Evolutionary conservation across 2,113 vertebrate genomes (phyloP).

Genomic region (Malaclemys terrapin): DNA sequence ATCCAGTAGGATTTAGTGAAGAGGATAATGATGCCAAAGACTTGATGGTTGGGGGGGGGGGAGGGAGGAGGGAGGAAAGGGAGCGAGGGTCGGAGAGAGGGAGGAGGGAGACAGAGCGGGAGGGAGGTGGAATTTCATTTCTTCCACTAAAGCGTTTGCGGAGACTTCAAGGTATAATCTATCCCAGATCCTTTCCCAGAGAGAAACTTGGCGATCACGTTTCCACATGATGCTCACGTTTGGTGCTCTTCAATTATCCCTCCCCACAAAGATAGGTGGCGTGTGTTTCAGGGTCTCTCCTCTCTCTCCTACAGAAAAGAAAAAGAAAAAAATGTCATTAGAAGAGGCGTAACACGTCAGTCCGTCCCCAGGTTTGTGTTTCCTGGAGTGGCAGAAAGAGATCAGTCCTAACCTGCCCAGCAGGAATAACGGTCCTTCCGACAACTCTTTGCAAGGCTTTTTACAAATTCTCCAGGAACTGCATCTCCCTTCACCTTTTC

Average conservation of each 20-base stretch:
- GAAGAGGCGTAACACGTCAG: conserved; percentile 99
- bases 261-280: conserved; percentile 99
- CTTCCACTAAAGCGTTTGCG: conserved; percentile 87
- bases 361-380: conserved; percentile 99
- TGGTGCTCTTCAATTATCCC: conserved; percentile 99
- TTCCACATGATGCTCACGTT: conserved; percentile 99
- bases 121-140: conserved; percentile 89
- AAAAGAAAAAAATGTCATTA: conserved; percentile 99
- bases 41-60: conserved; percentile 54
- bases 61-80: background rate
- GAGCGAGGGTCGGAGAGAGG: background rate
- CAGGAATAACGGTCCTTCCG: conserved; percentile 99
- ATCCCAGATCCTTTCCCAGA: conserved; percentile 94
- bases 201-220: conserved; percentile 93
- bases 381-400: conserved; percentile 99
- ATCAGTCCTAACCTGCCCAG: conserved; percentile 99
- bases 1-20: conserved; percentile 80
- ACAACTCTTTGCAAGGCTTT: conserved; percentile 93
- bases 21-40: conserved; percentile 78
- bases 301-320: conserved; percentile 93
- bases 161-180: conserved; percentile 93
- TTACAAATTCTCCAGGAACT: conserved; percentile 93
- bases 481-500: conserved; percentile 86
- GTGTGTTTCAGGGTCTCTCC: conserved; percentile 97
- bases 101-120: conserved; percentile 41